Evolutionary conservation across 2,113 vertebrate species (phyloP).

Genomic region (Proteles cristata): DNA sequence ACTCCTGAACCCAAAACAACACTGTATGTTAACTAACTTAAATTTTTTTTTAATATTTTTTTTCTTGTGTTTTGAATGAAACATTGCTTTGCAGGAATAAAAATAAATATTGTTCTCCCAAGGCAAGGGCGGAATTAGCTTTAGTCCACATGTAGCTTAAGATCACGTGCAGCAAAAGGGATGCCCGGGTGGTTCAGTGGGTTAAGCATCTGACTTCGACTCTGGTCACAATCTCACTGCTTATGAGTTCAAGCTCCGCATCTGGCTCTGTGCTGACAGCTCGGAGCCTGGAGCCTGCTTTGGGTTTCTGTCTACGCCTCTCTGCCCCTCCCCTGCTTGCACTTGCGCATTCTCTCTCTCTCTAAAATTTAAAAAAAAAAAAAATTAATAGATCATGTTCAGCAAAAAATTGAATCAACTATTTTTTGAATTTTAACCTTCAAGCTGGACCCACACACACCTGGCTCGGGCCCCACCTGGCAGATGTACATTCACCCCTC

Average conservation of each 20-base stretch:
- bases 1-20: no score
- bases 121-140: background rate
- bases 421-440: background rate
- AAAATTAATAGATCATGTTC: background rate
- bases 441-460: background rate
- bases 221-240: background rate
- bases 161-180: background rate
- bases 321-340: no score
- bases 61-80: background rate
- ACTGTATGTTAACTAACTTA: no score
- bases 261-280: no score
- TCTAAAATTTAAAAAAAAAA: no score
- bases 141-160: background rate
- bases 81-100: background rate
- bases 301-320: no score
- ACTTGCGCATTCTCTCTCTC: no score
- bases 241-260: no score
- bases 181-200: no score
- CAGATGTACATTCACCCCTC: accelerated
- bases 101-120: background rate
- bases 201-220: no score
- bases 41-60: background rate
- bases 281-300: no score
- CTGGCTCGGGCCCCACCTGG: background rate
- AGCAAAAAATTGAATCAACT: background rate